A percentile compares a stretch with the other conserved stretches of the same genome.
phyloP scores from a whole-genome alignment of 2,113 vertebrate genomes.

The Cinclus cinclus region DNA sequence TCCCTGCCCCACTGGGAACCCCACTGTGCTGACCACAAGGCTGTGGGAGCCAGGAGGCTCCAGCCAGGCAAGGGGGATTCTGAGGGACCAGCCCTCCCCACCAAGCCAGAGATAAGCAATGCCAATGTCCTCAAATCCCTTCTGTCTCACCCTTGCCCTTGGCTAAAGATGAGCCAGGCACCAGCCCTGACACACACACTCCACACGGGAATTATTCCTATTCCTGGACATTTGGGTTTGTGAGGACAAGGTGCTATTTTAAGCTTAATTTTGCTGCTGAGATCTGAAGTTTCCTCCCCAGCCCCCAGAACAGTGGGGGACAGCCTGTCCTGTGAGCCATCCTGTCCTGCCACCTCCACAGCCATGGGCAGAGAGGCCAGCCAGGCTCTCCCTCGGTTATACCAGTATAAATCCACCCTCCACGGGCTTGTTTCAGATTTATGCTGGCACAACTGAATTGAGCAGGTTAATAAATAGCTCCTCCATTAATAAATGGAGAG shows the following conservation, averaged over 20 bases:
- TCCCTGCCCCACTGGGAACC: too few species aligned
- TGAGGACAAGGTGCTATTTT: background rate
- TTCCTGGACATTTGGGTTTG: background rate
- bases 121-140: background rate
- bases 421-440: background rate
- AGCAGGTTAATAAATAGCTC: slow-evolving; percentile 20
- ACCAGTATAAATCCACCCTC: background rate
- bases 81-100: background rate
- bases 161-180: background rate
- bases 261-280: background rate
- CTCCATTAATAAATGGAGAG: slow-evolving; percentile 32
- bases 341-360: background rate
- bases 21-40: background rate
- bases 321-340: background rate
- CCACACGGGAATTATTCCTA: fast-evolving
- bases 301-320: background rate
- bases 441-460: background rate
- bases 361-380: fast-evolving
- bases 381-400: background rate
- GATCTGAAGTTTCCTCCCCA: background rate
- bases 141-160: background rate
- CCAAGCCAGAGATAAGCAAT: background rate
- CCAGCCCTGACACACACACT: fast-evolving
- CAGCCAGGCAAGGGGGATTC: fast-evolving
- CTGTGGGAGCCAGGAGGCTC: background rate